phyloP scores from a whole-genome alignment of 2,113 vertebrate species.

The Syngnathus scovelli region DNA sequence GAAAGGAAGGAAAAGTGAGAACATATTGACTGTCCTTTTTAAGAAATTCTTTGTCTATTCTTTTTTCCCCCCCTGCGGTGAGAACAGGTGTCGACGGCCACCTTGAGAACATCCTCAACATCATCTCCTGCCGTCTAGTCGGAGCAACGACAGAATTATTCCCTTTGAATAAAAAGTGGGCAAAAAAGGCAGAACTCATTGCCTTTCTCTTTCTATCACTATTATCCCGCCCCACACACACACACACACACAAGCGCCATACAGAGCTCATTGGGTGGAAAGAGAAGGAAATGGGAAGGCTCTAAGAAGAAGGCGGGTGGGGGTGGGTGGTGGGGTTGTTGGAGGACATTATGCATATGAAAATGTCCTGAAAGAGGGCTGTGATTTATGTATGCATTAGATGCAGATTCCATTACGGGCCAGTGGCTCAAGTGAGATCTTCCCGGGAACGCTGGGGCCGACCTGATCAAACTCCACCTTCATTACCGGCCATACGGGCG shows the following conservation, averaged over 20 bases:
- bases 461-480: constrained; percentile 96
- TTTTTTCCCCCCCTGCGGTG: background rate
- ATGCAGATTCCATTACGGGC: constrained; percentile 99
- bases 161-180: constrained; percentile 70
- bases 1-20: constrained; percentile 14
- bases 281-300: constrained; percentile 51
- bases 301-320: constrained; percentile 49
- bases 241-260: constrained; percentile 25
- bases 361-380: constrained; percentile 98
- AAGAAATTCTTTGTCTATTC: constrained; percentile 25
- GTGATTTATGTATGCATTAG: constrained; percentile 99
- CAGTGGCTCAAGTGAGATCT: constrained; percentile 96
- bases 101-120: constrained; percentile 83
- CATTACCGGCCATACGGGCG: constrained; percentile 85
- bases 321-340: constrained; percentile 70
- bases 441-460: constrained; percentile 89
- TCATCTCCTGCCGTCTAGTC: constrained; percentile 75
- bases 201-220: constrained; percentile 39
- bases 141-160: constrained; percentile 93
- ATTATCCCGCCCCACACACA: constrained; percentile 19
- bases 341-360: constrained; percentile 99
- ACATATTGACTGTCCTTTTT: constrained; percentile 48
- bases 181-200: constrained; percentile 40
- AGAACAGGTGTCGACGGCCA: constrained; percentile 86
- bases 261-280: constrained; percentile 73